Base-by-base conservation (phyloP, 2,797 vertebrate species). In the Gallinago solitaria region DNA sequence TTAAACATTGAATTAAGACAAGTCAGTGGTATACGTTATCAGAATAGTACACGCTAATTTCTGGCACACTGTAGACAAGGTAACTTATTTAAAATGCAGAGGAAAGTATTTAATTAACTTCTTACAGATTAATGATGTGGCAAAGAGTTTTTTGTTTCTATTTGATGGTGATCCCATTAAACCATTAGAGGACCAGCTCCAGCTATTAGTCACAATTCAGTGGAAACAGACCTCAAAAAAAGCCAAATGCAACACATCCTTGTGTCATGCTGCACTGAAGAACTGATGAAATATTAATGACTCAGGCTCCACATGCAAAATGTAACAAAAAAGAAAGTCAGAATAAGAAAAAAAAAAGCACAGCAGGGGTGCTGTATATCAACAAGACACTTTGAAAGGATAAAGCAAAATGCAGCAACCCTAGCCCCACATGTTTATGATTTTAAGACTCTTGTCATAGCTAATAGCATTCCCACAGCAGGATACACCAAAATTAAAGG, bases 241-340 rank as follows among this genome's bases (percentile, higher is more conserved):
- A 96, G 30, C 78, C 93, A 92, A 97, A 96, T 80, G 64, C 71
- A 93, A 87, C 71, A 50, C 47, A 93, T 54, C 27, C 21, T 71
- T 51, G 19, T 82, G 96, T 94, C 90, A 89, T 76, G 90, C 91
- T 94, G 92, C 88, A 96, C 86, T 89, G 85, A 96, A 97, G 80
- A 96, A 96, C 70, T 45, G 90, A 97, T 98, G 86, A 97, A 98
- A 98, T 98, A 98, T 98, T 98, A 97, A 98, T 97, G 95, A 96
- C 70, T 82, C 56, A 14, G 77, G 70, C 93, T 90, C 95, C 91
- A 81, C 94, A 97, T 90, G 95, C 88, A 97, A 98, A 98, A 97
- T 89, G 67, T 83, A 97, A 96, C 95, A 88, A 92, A 93, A 95
- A 92, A 60, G 39, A 56, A 83, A 95, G 68, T 68, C 84, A 32